Conservation (phyloP, 2,113 vertebrate species). For the Octodon degus region DNA sequence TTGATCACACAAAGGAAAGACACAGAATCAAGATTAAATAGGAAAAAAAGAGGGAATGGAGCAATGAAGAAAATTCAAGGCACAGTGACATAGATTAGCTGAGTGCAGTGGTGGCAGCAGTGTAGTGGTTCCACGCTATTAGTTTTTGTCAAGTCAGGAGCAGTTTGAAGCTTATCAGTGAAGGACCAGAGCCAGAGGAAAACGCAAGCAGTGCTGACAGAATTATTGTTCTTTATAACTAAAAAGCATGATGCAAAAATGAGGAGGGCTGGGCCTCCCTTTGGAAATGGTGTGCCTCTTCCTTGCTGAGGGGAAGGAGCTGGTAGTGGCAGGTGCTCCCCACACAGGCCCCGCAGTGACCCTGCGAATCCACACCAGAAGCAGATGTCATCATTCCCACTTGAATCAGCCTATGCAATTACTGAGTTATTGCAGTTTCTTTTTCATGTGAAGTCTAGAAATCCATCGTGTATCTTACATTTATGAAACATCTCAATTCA, state of each 20-base stretch:
- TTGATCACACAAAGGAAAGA: background rate
- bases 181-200: background rate
- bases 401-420: background rate
- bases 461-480: background rate
- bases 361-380: background rate
- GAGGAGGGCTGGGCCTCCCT: background rate
- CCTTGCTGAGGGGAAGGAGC: background rate
- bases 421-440: background rate
- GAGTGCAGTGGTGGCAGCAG: too few relatives aligned
- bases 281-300: accelerated
- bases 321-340: too few relatives aligned
- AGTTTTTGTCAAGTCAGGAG: background rate
- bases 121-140: background rate
- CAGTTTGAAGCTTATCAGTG: background rate
- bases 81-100: background rate
- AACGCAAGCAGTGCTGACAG: background rate
- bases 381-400: background rate
- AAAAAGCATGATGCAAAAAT: background rate
- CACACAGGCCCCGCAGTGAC: background rate
- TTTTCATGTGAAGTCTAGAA: background rate
- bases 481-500: background rate
- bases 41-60: background rate
- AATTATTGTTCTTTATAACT: background rate
- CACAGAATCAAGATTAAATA: background rate
- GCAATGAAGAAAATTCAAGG: background rate